These are phyloP conservation scores for Pyrrhia umbra DNA, from an alignment of 2,888 invertebrate species.

Conservation along the genomic window DNA sequence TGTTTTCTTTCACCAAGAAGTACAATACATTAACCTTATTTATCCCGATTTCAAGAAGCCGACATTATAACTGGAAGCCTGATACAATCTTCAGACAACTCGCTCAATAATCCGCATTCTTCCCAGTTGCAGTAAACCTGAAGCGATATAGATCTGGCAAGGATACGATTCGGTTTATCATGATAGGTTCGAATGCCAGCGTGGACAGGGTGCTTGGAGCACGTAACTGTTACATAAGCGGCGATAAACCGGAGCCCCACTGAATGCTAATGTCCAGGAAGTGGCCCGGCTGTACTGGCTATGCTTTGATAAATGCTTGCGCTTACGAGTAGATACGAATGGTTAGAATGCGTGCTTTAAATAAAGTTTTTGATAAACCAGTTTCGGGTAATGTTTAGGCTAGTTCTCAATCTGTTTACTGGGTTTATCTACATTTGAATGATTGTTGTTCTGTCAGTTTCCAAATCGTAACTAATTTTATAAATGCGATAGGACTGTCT, in stretches of 20 bases:
- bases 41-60: constrained; percentile 8
- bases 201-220: constrained; percentile 14
- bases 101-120: constrained; percentile 27
- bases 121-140: constrained; percentile 6
- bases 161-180: constrained; percentile 1
- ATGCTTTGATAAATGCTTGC: constrained; percentile 37
- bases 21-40: neutral
- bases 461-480: no score
- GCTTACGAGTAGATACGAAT: constrained; percentile 2
- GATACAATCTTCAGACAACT: constrained; percentile 29
- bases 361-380: constrained; percentile 2
- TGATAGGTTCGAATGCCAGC: constrained; percentile 47
- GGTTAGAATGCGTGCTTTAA: constrained; percentile 28
- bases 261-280: constrained; percentile 69
- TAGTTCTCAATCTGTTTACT: no score
- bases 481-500: no score
- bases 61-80: constrained; percentile 8
- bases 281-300: constrained; percentile 34
- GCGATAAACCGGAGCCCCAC: constrained; percentile 49
- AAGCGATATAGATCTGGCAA: constrained; percentile 25
- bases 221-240: constrained; percentile 65
- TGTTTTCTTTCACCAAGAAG: neutral
- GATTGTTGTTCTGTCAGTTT: no score
- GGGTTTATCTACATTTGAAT: neutral
- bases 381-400: neutral